phyloP scores from a whole-genome alignment of 2,797 vertebrate genomes.

The Buceros bicornis region DNA sequence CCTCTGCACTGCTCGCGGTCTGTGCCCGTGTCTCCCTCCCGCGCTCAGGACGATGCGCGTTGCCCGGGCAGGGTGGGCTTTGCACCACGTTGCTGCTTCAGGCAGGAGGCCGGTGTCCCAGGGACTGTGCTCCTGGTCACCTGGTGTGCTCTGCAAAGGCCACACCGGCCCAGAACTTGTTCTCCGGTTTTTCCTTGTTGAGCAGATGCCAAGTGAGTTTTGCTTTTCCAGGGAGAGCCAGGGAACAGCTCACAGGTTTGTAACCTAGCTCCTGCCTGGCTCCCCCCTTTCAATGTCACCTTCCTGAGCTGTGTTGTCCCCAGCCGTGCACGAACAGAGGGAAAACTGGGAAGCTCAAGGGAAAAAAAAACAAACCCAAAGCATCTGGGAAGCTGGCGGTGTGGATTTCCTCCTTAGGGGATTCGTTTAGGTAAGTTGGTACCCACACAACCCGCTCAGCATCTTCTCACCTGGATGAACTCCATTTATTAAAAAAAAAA shows the following conservation, averaged over 20 bases:
- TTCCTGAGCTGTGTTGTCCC: too few relatives aligned
- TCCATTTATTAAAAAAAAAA: neutral
- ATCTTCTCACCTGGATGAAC: neutral
- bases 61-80: too few relatives aligned
- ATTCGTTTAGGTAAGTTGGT: rapidly evolving
- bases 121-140: neutral
- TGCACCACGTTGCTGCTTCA: neutral
- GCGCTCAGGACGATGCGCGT: neutral
- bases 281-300: too few relatives aligned
- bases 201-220: neutral
- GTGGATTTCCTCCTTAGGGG: rapidly evolving
- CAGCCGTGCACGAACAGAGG: too few relatives aligned
- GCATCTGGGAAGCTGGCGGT: rapidly evolving
- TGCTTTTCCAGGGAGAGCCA: neutral
- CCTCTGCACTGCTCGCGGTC: neutral
- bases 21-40: neutral
- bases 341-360: neutral
- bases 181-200: neutral
- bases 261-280: too few relatives aligned
- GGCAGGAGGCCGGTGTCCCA: rapidly evolving
- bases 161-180: neutral
- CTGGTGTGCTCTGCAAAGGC: neutral
- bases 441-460: rapidly evolving
- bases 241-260: neutral
- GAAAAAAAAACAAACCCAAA: too few relatives aligned